Evolutionary conservation across 2,113 vertebrate genomes (phyloP).

Genomic region (Gnathonemus longibarbis): DNA sequence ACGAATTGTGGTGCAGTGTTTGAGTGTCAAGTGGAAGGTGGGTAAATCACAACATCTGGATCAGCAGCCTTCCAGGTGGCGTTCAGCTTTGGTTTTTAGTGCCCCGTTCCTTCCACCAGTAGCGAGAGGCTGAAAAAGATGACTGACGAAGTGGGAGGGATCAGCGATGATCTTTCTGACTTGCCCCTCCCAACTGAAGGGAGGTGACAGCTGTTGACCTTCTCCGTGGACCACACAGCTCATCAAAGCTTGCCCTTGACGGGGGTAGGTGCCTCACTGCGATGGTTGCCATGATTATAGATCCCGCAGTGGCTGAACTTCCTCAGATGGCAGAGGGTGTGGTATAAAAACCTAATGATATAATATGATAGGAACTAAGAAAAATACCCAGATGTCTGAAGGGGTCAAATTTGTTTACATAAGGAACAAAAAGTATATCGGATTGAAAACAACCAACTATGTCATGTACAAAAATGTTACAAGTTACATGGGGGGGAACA

Average conservation of each 20-base stretch:
- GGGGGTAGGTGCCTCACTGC: not conserved
- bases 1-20: not conserved
- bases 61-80: not conserved
- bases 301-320: not conserved
- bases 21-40: not conserved
- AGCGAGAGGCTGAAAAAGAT: not conserved
- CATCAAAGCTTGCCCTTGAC: not conserved
- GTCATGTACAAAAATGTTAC: not conserved
- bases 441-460: not conserved
- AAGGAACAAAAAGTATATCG: not conserved
- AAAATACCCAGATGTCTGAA: not conserved
- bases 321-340: not conserved
- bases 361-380: not conserved
- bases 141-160: not conserved
- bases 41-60: not conserved
- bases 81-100: not conserved
- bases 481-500: not conserved
- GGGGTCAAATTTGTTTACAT: not conserved
- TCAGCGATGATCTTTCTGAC: not conserved
- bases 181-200: not conserved
- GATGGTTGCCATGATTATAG: not conserved
- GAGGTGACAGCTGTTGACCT: not conserved
- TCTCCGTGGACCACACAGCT: not conserved
- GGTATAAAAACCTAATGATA: not conserved
- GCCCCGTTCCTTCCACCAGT: not conserved